These are phyloP conservation scores for Edolisoma coerulescens DNA, from an alignment of 2,113 vertebrate genomes.

Conservation along the genomic window DNA sequence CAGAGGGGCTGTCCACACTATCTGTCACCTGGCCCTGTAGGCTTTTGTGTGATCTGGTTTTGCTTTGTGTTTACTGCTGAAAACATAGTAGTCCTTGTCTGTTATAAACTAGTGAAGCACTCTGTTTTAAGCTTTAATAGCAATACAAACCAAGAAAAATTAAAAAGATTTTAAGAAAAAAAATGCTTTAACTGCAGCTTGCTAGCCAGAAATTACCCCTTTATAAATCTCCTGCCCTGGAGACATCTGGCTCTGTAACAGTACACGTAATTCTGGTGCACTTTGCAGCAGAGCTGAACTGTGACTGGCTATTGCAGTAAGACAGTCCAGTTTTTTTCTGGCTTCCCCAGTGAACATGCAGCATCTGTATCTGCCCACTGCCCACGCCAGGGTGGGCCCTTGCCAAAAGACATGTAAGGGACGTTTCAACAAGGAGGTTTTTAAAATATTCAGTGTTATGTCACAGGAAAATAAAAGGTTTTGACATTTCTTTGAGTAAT, in stretches of 20 bases:
- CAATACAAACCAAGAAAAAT: neutral
- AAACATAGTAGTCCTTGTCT: neutral
- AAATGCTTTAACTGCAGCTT: neutral
- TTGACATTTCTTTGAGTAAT: neutral
- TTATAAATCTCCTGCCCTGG: neutral
- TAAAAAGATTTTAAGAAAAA: neutral
- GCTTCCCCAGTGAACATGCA: neutral
- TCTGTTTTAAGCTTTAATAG: neutral
- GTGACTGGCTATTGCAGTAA: neutral
- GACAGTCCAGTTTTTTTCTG: neutral
- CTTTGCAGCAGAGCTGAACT: neutral
- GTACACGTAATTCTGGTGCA: neutral
- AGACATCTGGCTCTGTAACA: neutral
- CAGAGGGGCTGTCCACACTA: neutral
- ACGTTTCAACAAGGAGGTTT: neutral
- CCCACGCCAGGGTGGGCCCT: neutral
- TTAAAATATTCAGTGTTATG: neutral
- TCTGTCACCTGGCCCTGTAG: neutral
- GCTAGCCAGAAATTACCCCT: neutral
- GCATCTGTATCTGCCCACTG: neutral
- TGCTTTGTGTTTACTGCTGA: neutral
- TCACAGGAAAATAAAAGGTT: neutral
- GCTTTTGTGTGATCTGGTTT: neutral
- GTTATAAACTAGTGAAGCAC: neutral
- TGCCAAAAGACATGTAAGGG: neutral